Evolutionary conservation across 1,140 invertebrate genomes (phyloP), one percentile per base, ranked within the genome.

Genomic region (Chionoecetes opilio): DNA sequence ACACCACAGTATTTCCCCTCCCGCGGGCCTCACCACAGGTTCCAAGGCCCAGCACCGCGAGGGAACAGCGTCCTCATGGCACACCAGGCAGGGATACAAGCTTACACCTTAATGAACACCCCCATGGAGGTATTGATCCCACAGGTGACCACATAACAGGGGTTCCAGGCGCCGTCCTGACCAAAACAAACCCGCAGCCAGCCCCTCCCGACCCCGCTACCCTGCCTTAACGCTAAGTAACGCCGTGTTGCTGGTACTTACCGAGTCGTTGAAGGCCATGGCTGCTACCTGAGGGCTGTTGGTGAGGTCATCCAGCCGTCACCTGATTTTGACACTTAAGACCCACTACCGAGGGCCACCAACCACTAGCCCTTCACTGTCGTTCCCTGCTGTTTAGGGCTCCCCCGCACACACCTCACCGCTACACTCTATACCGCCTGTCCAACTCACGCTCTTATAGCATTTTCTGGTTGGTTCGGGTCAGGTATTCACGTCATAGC

Each of bases 191-290:
- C 63, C 63, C 21, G 6, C 21, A 75, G 11, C 63, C 21, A 8
- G 5, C 63, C 63, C 11, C 21, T 6, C n/a, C 46, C 46, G 21
- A n/a, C 41, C 41, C 41, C 41, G 5, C 41, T 14, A 46, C 41
- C 41, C 41, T 14, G 5, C 41, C 41, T 8, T 5, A 14, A 46
- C 41, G 41, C 5, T 14, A 8, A n/a, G 63, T 14, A 53, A 53
- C 63, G 21, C 41, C 41, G 14, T 5, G 63, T n/a, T 11, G 26
- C 63, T n/a, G 11, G 63, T 75, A 75, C 63, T 75, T n/a, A 75
- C 63, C 63, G 63, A 75, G 63, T 75, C 63, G 26, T 75, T 75
- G 63, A 75, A 75, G 63, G 63, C 63, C 63, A 75, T 75, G 63
- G 63, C 63, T 53, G 63, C 63, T 75, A 75, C 63, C 63, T 75